Conservation (phyloP, 2,113 vertebrate species). For the Equus quagga region DNA sequence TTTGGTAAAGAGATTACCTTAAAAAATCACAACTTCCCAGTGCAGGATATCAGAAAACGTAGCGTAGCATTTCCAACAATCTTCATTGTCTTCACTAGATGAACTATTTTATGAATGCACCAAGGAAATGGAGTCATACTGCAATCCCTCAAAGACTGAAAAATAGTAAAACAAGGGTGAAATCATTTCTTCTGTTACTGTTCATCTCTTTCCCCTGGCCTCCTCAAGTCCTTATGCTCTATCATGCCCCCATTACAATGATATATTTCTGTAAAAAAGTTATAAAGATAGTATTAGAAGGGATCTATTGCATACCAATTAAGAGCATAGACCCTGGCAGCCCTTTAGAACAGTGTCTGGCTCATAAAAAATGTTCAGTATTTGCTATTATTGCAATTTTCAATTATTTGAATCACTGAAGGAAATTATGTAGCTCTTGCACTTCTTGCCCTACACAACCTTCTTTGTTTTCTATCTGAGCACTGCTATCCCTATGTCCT, state of each 20-base stretch:
- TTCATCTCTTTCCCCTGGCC: background rate
- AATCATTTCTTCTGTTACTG: conserved; percentile 51
- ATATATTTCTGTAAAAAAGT: background rate
- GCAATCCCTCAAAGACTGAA: conserved; percentile 68
- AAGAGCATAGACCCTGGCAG: background rate
- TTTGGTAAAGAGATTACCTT: conserved; percentile 68
- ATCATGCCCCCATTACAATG: background rate
- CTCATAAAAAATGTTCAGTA: conserved; percentile 36
- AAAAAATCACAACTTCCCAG: conserved; percentile 60
- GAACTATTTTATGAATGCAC: conserved; percentile 62
- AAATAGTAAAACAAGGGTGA: conserved; percentile 65
- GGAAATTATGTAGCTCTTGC: background rate
- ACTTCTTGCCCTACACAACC: background rate
- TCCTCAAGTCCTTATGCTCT: background rate
- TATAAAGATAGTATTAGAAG: background rate
- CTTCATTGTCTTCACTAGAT: conserved; percentile 59
- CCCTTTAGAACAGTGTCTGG: conserved; percentile 11
- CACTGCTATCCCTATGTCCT: background rate
- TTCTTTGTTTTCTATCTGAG: conserved; percentile 29
- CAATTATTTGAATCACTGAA: conserved; percentile 3
- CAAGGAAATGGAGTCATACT: conserved; percentile 72
- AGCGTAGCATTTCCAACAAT: conserved; percentile 45
- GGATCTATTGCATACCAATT: background rate
- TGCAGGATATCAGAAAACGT: conserved; percentile 61
- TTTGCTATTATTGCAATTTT: conserved; percentile 16